Evolutionary conservation across 2,888 invertebrate genomes (phyloP), one percentile per base, ranked within the genome.

Genomic region (Dugesia japonica): DNA sequence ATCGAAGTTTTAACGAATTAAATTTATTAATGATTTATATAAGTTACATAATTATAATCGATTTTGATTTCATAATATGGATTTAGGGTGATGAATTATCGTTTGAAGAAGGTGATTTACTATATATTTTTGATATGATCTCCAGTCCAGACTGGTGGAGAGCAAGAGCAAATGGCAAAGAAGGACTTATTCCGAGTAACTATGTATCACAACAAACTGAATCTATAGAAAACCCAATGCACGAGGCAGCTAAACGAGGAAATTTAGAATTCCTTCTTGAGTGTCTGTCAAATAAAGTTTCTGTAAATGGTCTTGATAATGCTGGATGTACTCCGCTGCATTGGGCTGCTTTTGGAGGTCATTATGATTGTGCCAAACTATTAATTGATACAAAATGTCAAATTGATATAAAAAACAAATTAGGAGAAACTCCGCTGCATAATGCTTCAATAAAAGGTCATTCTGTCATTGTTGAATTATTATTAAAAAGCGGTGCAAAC

Each of bases 211-310:
- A 86, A 78, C 87, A 87, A 80, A 87, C 86, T 72, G 87, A 88
- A 81, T 86, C 87, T 78, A 83, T 89, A 73, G 86, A 87, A 74
- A 85, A 87, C 79, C 89, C 89, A 0, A 82, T 89, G 28, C 89
- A 89, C 81, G 89, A 89, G 81, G 89, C 89, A 72, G 88, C 89
- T 4, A 87, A 88, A 80, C 83, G 89, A 79, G 89, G 89, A 71
- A 89, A 89, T 80, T 80, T 88, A 23, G 85, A 84, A 7, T 87
- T 89, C 81, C 80, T 89, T 78, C 81, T 82, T 77, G 88, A 89
- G 82, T 89, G 88, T 80, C 81, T 89, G 28, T 81, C 82, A 38
- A 87, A 88, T 82, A 86, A 87, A 78, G 88, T 87, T 17, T 89
- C 89, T 0, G 87, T 88, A 17, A 89, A 89, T 80, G 87, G 88